These are phyloP conservation scores for Meda fulgida DNA, from an alignment of 2,797 vertebrate species.

Conservation along the genomic window DNA sequence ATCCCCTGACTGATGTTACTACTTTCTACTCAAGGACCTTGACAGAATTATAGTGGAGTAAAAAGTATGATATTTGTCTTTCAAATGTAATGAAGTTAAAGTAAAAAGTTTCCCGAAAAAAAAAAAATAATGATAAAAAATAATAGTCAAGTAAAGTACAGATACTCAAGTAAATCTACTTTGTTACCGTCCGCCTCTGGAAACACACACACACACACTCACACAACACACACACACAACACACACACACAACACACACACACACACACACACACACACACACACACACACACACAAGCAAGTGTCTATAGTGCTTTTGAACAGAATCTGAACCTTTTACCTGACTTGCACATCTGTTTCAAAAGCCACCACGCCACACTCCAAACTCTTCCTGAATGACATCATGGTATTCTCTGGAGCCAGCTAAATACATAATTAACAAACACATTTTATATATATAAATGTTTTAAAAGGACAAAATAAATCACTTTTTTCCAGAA, in stretches of 20 bases:
- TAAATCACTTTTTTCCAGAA: neutral
- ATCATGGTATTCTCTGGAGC: conserved; percentile 96
- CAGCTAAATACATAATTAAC: conserved; percentile 76
- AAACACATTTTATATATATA: too few relatives aligned
- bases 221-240: neutral
- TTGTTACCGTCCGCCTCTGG: too few relatives aligned
- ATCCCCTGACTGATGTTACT: too few relatives aligned
- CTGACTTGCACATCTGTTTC: conserved; percentile 95
- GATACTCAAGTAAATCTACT: too few relatives aligned
- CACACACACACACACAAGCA: neutral
- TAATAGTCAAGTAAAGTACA: too few relatives aligned
- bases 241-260: neutral
- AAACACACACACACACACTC: neutral
- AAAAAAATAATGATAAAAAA: too few relatives aligned
- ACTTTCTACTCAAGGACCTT: too few relatives aligned
- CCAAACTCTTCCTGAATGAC: conserved; percentile 85
- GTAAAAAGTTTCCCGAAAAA: too few relatives aligned
- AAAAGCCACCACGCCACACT: conserved; percentile 83
- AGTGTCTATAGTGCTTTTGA: neutral
- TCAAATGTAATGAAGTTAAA: too few relatives aligned
- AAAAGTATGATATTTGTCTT: too few relatives aligned
- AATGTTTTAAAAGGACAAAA: conserved; percentile 39
- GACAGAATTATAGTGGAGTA: too few relatives aligned
- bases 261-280: neutral
- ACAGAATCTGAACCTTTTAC: conserved; percentile 70